Percentiles rank a stretch among this genome's conserved stretches.
Conservation (phyloP, 92 coral and sea anemone species). For the Pocillopora meandrina region DNA sequence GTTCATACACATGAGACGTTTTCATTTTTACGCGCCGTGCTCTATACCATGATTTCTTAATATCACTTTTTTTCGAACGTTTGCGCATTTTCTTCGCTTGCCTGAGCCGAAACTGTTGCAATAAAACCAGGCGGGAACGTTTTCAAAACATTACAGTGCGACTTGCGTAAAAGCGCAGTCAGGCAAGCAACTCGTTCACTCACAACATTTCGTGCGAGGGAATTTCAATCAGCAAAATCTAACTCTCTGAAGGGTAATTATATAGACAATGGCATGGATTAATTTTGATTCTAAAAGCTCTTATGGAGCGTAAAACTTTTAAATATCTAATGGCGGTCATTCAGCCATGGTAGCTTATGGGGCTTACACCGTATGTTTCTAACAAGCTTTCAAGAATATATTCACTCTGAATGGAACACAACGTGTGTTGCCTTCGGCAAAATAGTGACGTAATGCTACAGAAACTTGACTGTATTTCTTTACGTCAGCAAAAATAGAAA, state of each 20-base stretch:
- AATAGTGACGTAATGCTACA: constrained; percentile 8
- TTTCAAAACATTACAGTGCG: constrained; percentile 3
- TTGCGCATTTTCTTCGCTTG: neutral
- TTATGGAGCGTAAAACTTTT: constrained; percentile 19
- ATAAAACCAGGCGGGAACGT: neutral
- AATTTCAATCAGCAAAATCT: constrained; percentile 7
- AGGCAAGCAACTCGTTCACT: neutral
- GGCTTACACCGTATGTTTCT: neutral
- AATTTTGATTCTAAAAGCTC: constrained; percentile 18
- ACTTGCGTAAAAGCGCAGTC: neutral
- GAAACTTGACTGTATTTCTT: neutral
- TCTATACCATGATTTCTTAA: neutral
- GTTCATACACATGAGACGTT: neutral
- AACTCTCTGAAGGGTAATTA: constrained; percentile 35
- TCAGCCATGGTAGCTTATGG: constrained; percentile 16
- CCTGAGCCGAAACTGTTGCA: neutral
- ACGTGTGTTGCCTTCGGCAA: neutral
- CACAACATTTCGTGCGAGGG: constrained; percentile 21
- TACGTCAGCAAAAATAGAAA: neutral
- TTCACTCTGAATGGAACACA: neutral
- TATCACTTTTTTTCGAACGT: constrained; percentile 18
- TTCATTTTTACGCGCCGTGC: constrained; percentile 7
- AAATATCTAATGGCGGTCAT: constrained; percentile 10
- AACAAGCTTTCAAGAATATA: constrained; percentile 7
- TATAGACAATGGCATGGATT: constrained; percentile 34